phyloP scores from a whole-genome alignment of 2,888 invertebrate genomes.

The Nomada flava region DNA sequence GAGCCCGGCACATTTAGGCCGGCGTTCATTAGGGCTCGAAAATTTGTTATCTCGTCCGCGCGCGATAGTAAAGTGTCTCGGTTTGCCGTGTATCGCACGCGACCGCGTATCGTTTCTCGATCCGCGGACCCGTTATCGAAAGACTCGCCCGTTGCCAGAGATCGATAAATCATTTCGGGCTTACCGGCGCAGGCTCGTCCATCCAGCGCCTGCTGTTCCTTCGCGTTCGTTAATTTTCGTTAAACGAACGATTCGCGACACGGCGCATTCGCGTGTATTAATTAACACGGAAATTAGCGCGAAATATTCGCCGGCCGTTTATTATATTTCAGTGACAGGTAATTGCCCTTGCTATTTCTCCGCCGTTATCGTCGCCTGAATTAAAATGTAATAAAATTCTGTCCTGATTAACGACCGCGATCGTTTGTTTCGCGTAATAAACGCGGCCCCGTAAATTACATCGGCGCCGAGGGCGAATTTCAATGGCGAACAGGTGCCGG shows the following conservation, averaged over 20 bases:
- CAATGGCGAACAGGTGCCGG: conserved; percentile 11
- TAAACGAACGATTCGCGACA: conserved; percentile 3
- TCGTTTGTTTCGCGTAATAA: conserved; percentile 45
- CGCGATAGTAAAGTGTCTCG: background rate
- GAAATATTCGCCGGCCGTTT: conserved; percentile 33
- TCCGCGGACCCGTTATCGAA: background rate
- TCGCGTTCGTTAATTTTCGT: background rate
- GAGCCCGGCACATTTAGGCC: conserved; percentile 53
- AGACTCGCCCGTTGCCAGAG: background rate
- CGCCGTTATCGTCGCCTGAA: conserved; percentile 20
- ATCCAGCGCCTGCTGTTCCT: background rate
- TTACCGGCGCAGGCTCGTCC: background rate
- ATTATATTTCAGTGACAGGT: conserved; percentile 30
- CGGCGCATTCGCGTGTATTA: conserved; percentile 16
- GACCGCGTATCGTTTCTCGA: background rate
- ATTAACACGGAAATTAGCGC: conserved; percentile 44
- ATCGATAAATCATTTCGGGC: background rate
- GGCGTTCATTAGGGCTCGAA: conserved; percentile 51
- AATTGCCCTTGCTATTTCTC: conserved; percentile 33
- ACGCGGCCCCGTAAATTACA: conserved; percentile 19
- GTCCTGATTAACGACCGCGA: conserved; percentile 32
- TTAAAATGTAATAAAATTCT: conserved; percentile 48
- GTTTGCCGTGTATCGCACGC: background rate
- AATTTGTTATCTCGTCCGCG: conserved; percentile 43
- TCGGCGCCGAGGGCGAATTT: conserved; percentile 5